Percentiles rank a stretch among this genome's conserved stretches.
Conservation (phyloP, 2,797 vertebrate species). For the Huso huso region DNA sequence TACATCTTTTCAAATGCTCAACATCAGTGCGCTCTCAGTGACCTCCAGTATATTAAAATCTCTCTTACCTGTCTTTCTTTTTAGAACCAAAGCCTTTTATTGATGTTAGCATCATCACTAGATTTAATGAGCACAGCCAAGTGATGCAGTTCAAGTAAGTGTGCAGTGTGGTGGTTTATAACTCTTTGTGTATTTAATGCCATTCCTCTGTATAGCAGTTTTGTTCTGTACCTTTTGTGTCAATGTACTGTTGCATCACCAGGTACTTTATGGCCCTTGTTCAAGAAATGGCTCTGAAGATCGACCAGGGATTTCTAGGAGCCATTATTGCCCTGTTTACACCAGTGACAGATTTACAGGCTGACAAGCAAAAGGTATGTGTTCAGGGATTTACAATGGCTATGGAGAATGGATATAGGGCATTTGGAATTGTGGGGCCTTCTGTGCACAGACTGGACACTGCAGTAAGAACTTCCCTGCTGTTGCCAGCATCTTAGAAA, state of each 20-base stretch:
- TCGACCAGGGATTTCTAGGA: constrained; percentile 87
- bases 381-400: no score
- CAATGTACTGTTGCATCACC: not conserved
- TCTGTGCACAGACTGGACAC: no score
- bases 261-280: constrained; percentile 98
- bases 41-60: constrained; percentile 1
- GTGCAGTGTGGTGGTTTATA: not conserved
- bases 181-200: not conserved
- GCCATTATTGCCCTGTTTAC: constrained; percentile 73
- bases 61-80: constrained; percentile 11
- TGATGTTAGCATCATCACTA: constrained; percentile 85
- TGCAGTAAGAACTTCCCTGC: no score
- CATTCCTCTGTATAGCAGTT: not conserved
- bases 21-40: not conserved
- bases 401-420: no score
- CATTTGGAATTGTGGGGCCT: no score
- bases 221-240: not conserved
- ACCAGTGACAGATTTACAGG: constrained; percentile 56
- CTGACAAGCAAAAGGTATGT: constrained; percentile 68
- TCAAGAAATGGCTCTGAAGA: constrained; percentile 94
- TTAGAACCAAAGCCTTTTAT: constrained; percentile 92
- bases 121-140: constrained; percentile 90
- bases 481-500: no score
- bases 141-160: constrained; percentile 94
- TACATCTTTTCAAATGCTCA: no score